Evolutionary conservation across 1,140 invertebrate genomes (phyloP), one percentile per base, ranked within the genome.

Genomic region (Drosophila biarmipes): DNA sequence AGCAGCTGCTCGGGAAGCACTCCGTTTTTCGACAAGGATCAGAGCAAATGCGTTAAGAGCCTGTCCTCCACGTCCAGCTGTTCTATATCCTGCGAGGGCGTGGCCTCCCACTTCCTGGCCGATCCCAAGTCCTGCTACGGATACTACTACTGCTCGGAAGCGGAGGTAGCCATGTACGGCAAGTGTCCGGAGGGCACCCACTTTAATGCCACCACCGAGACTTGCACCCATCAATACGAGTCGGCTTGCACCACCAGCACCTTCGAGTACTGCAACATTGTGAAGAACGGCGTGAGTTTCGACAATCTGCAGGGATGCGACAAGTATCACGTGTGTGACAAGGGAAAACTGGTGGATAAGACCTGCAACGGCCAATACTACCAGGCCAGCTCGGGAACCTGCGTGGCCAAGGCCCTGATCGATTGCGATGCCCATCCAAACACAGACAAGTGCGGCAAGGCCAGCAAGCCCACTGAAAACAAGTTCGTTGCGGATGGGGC

Each of bases 111-210:
- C n/a, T 90, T 78, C n/a, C 12, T 84, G 1, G 49, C 54, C 6
- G 87, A 90, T 61, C 87, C 81, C 1, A 84, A 89, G 48, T 87
- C 87, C 12, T 90, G 87, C 40, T 78, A 55, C 6, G 87, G 84
- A 14, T 87, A 79, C 29, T 90, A 84, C 10, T 90, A 80, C 40
- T 91, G 90, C 42, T 7, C 53, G 6, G 52, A 63, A 11, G 45
- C 74, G 29, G 38, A 71, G 21, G 72, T 66, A 11, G 56, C 56
- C 19, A 5, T 59, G 15, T 71, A 73, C 6, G 85, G 90, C 49
- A 59, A 19, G 3, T 91, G 90, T 45, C 59, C 72, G 7, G 54
- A 67, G 0, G 34, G 37, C 0, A 78, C 64, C 4, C 86, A 91
- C 48, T 91, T 91, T 40, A 71, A 90, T 55, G 49, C 37, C n/a